Evolutionary conservation across 2,113 vertebrate genomes (phyloP), one percentile per base, ranked within the genome.

Genomic region (Peromyscus californicus): DNA sequence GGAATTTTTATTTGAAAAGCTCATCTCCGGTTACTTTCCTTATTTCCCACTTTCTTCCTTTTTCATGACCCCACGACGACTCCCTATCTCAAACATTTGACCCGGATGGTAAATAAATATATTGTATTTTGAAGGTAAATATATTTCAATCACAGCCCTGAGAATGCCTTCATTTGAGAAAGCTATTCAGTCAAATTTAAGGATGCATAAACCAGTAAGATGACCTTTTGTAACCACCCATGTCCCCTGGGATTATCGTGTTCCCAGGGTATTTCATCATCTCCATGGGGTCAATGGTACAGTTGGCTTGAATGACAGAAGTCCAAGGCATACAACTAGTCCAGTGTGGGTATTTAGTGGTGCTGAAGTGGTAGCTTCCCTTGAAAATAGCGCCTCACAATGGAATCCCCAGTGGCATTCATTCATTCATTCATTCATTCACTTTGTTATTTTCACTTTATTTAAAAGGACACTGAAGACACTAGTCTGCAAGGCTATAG

Each of bases 191-290:
- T 74, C 45, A 83, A 84, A 76, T 96, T 67, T 61, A 79, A 91
- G 42, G 39, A 83, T 17, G 12, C n/a, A 59, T 84, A 92, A 96
- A 65, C 22, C 48, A 31, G 74, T 70, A 91, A 94, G n/a, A 13
- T 76, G 75, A 61, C 33, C 59, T 94, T 96, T 87, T 78, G 67
- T 79, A 89, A 90, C 39, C 61, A 31, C 1, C 61, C 61, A 31
- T 2, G n/a, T 42, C 6, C 76, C 33, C 85, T 96, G 67, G 84
- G 85, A 94, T 91, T 69, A 69, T 19, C 8, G 26, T 51, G 70
- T 51, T 95, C 70, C 83, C 78, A 72, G 36, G 48, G 69, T 59
- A 93, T 65, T 87, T 94, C 82, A 61, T 94, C 80, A 96, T 91
- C 83, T 96, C 89, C 33, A 0, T 19, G 39, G 65, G 78, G 72